A percentile compares a stretch with the other conserved stretches of the same genome.
Evolutionary conservation across 2,797 vertebrate genomes (phyloP).

Genomic region (Forpus xanthops): DNA sequence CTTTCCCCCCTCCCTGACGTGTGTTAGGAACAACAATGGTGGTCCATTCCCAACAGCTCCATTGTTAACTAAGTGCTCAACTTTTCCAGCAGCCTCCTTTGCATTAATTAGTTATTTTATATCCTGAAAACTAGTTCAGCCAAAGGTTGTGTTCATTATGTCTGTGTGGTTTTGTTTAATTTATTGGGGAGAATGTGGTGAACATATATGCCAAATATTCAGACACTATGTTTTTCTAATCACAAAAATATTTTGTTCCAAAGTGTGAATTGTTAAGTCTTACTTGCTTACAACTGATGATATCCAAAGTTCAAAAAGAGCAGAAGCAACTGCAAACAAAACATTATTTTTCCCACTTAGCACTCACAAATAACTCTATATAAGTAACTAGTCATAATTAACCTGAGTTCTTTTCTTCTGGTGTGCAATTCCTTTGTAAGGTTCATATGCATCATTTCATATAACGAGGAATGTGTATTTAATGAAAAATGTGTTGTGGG

Average conservation of each 20-base stretch:
- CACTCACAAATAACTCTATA: background rate
- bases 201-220: constrained; percentile 45
- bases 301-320: background rate
- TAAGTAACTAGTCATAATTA: background rate
- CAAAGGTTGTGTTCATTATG: constrained; percentile 27
- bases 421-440: background rate
- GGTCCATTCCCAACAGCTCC: background rate
- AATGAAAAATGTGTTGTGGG: background rate
- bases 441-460: background rate
- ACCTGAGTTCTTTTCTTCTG: background rate
- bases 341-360: background rate
- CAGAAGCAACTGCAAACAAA: background rate
- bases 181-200: constrained; percentile 36
- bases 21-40: background rate
- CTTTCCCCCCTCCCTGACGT: rapidly evolving
- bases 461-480: background rate
- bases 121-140: constrained; percentile 43
- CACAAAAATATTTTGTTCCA: constrained; percentile 44
- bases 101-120: constrained; percentile 43
- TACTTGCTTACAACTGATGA: background rate
- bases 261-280: constrained; percentile 37
- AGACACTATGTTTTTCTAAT: constrained; percentile 38
- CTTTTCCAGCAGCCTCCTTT: constrained; percentile 21
- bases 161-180: constrained; percentile 38
- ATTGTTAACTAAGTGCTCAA: background rate